Evolutionary conservation across 2,113 vertebrate species (phyloP), one percentile per base, ranked within the genome.

Genomic region (Brienomyrus brachyistius): DNA sequence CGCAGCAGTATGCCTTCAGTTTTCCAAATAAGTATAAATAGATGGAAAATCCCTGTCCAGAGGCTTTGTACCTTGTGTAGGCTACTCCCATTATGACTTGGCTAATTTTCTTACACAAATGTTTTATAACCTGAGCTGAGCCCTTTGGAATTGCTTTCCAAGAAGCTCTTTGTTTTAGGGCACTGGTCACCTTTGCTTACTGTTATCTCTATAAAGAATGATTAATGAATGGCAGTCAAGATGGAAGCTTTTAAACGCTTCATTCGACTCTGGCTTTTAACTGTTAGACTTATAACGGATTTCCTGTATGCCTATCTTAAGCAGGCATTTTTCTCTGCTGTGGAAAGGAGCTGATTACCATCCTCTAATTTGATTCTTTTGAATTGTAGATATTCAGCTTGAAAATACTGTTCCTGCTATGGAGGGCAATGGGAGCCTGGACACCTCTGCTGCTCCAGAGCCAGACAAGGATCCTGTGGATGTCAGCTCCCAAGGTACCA

Each of bases 401-500:
- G 93, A 90, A 93, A 91, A 91, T 93, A 95, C 92, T 94, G 51
- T 91, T 92, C 95, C 84, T 95, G 52, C 94, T 95, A 97, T 97
- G 97, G 97, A 97, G 93, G 95, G 94, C 94, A 95, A 92, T 95
- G 86, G 92, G 91, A 95, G 90, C 91, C 93, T 95, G 93, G 95
- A 95, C 93, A 92, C 93, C 54, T 93, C 94, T 93, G 91, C 94
- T 92, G 92, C 93, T 90, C 94, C 95, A 94, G 95, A 96, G 91
- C 93, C 95, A 94, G 95, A 94, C 92, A 96, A 95, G 93, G 95
- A 95, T 92, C 92, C 92, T 93, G 94, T 96, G 95, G 96, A 96
- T 94, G 95, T 95, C 91, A 94, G 92, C 92, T 97, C 95, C 95
- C 95, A 96, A 97, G 97, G 97, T 98, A 97, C 35, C 17, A 3